Evolutionary conservation across 1,140 invertebrate genomes (phyloP), one percentile per base, ranked within the genome.

Genomic region (Oncopodura yosiiana): DNA sequence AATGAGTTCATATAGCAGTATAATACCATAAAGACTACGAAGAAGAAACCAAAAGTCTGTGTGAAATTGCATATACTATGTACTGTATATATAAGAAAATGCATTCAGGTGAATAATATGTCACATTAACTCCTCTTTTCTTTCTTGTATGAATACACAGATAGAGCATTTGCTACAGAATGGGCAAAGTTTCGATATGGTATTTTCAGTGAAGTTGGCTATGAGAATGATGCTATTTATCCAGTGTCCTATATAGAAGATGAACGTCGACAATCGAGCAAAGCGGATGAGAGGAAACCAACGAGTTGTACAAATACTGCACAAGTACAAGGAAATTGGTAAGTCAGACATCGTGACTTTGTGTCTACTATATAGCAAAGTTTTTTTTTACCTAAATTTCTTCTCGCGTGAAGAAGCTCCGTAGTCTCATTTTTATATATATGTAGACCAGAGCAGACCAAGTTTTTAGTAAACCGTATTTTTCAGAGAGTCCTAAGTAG

Each of bases 151-250:
- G 74, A 32, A 68, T 72, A 19, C 41, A 14, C 62, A 72, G 71
- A 64, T 44, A 66, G 69, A 23, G 63, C 67, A 24, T 56, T 74
- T 18, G 69, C 73, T 23, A 72, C 74, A 51, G 73, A 75, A 60
- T 75, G 72, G 70, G 71, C 70, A 1, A 72, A 73, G 55, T 71
- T 71, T 50, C 68, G 74, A 5, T 75, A 73, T 65, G 74, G 74
- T 14, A 70, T 74, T 16, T 75, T 73, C 63, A 70, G 74, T 52
- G 74, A 75, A 65, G 69, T 69, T 53, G 69, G 70, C 18, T 70
- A 65, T 53, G 64, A 65, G 11, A 64, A 63, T 16, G 69, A 72
- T 56, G 64, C 64, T 11, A 54, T 69, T 21, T 72, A 68, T 55
- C 70, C 70, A 3, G 48, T 61, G 37, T 66, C 64, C 60, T 70